These are phyloP conservation scores for Procambarus clarkii DNA, from an alignment of 1,140 invertebrate genomes.

Conservation along the genomic window DNA sequence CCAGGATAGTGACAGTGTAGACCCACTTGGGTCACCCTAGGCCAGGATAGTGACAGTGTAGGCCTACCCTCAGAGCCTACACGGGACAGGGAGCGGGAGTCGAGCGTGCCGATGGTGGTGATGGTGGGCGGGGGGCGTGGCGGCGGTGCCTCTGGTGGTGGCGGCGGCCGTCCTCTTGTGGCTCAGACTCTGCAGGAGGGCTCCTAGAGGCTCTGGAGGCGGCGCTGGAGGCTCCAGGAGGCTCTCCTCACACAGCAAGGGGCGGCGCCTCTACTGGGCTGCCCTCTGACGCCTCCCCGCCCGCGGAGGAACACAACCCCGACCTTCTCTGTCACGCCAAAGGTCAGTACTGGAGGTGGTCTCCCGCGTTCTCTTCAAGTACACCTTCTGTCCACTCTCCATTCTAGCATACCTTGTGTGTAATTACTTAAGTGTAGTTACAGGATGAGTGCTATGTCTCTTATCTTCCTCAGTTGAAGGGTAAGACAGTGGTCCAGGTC, in stretches of 20 bases:
- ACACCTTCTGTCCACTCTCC: too few species aligned
- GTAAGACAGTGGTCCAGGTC: too few species aligned
- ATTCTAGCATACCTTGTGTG: too few species aligned
- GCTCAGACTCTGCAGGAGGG: neutral
- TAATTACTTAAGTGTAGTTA: too few species aligned
- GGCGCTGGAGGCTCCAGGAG: neutral
- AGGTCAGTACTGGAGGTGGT: neutral
- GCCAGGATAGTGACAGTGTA: too few species aligned
- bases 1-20: too few species aligned
- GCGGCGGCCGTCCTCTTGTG: neutral
- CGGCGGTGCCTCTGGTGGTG: slow-evolving; percentile 2
- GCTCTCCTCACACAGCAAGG: slow-evolving; percentile 22
- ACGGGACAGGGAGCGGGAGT: slow-evolving; percentile 9
- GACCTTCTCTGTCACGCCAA: slow-evolving; percentile 29
- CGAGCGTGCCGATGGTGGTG: neutral
- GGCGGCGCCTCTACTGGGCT: slow-evolving; percentile 29
- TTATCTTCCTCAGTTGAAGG: too few species aligned
- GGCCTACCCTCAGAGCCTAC: slow-evolving; percentile 16
- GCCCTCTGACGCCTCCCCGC: slow-evolving; percentile 17
- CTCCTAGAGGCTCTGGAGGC: neutral
- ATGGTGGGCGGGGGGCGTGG: neutral
- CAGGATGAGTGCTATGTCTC: too few species aligned
- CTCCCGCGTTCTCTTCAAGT: too few species aligned
- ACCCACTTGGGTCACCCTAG: too few species aligned
- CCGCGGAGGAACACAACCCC: neutral